Evolutionary conservation across 2,888 invertebrate species (phyloP).

Genomic region (Machimus rusticus): DNA sequence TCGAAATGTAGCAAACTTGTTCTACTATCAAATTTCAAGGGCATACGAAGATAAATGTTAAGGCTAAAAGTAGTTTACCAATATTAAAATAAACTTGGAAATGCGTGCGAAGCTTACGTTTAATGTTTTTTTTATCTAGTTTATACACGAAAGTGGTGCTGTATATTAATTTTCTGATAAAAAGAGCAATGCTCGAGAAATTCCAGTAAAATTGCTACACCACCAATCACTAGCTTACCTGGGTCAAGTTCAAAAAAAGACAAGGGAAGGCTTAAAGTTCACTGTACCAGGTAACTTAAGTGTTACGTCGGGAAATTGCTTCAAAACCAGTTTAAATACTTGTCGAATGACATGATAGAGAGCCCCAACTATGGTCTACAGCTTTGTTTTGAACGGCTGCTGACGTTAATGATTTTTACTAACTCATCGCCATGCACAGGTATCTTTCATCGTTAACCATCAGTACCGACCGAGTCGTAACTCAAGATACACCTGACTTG

Average conservation of each 20-base stretch:
- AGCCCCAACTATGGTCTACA: neutral
- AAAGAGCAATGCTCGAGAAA: neutral
- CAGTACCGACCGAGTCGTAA: constrained; percentile 2
- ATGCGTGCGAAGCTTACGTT: neutral
- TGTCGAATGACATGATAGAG: neutral
- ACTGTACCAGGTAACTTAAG: neutral
- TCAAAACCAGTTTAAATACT: neutral
- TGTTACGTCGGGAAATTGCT: constrained; percentile 1
- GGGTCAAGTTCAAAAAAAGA: neutral
- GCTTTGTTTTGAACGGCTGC: neutral
- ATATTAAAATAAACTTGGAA: neutral
- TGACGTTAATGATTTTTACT: constrained; percentile 2
- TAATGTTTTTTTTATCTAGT: neutral
- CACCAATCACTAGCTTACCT: neutral
- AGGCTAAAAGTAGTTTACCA: neutral
- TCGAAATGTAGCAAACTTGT: neutral
- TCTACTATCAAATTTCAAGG: neutral
- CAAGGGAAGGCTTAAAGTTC: neutral
- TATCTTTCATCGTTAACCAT: neutral
- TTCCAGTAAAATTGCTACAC: neutral
- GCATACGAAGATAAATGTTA: neutral
- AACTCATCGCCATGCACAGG: neutral
- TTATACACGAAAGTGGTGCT: neutral
- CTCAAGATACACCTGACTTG: neutral
- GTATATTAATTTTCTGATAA: neutral